A percentile compares a stretch with the other conserved stretches of the same genome.
phyloP scores from a whole-genome alignment of 2,888 invertebrate species.

The Prosopocoilus inquinatus region DNA sequence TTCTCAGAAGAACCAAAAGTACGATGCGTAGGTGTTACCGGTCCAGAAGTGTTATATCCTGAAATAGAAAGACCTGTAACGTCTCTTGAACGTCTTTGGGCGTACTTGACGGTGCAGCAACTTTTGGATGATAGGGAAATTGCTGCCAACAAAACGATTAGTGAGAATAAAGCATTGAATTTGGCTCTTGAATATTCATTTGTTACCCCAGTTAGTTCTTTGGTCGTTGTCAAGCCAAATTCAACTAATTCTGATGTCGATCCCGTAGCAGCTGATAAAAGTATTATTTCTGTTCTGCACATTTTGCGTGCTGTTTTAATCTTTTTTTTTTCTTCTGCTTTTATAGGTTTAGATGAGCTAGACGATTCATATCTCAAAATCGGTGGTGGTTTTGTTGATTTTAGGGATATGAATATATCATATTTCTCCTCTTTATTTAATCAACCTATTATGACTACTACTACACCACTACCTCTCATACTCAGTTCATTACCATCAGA shows the following conservation, averaged over 20 bases:
- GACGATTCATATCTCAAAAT: no score
- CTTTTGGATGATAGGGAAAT: constrained; percentile 56
- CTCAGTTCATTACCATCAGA: no score
- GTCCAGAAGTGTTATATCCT: constrained; percentile 36
- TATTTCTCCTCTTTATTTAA: no score
- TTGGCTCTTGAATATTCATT: constrained; percentile 64
- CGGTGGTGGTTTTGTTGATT: no score
- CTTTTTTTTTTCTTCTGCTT: no score
- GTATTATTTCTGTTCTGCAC: background rate
- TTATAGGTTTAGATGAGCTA: no score
- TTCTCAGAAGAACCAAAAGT: constrained; percentile 20
- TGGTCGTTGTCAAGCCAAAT: constrained; percentile 65
- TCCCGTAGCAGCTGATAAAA: constrained; percentile 46
- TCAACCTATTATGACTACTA: no score
- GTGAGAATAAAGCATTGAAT: constrained; percentile 34
- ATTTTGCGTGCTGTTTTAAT: no score
- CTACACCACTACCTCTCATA: no score
- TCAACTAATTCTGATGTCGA: constrained; percentile 53
- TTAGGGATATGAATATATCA: no score
- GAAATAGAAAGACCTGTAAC: constrained; percentile 36
- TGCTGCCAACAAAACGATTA: constrained; percentile 35
- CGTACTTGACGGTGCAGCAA: constrained; percentile 65
- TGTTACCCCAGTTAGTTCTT: constrained; percentile 66
- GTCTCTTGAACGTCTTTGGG: constrained; percentile 56
- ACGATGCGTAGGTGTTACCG: constrained; percentile 28